These are phyloP conservation scores for Athetis lepigone DNA, from an alignment of 2,888 invertebrate species.

Conservation along the genomic window DNA sequence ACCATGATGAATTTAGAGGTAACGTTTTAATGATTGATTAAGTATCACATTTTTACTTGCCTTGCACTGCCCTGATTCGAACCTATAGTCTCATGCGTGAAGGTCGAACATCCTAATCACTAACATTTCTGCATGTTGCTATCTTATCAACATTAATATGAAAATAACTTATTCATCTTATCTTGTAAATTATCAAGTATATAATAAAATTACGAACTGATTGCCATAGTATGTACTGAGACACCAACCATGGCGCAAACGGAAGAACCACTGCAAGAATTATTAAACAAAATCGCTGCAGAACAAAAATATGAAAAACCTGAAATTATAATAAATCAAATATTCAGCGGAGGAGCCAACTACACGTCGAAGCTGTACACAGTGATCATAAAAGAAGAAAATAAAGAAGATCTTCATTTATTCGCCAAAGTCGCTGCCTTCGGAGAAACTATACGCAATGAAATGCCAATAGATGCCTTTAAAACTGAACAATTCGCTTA, in stretches of 20 bases:
- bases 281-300: conserved; percentile 39
- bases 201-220: not conserved
- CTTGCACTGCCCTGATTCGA: no score
- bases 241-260: conserved; percentile 31
- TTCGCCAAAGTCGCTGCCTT: conserved; percentile 60
- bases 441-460: conserved; percentile 29
- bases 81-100: no score
- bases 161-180: not conserved
- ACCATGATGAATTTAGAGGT: no score
- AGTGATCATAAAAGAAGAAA: conserved; percentile 20
- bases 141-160: conserved; percentile 37
- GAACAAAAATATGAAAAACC: conserved; percentile 31
- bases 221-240: conserved; percentile 6
- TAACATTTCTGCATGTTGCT: no score
- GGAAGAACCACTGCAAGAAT: conserved; percentile 15
- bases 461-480: conserved; percentile 13
- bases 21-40: no score
- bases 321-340: conserved; percentile 36
- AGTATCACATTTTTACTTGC: no score
- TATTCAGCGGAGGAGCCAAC: conserved; percentile 51
- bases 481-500: conserved; percentile 47
- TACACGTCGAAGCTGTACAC: conserved; percentile 48
- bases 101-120: no score
- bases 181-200: not conserved
- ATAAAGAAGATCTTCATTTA: conserved; percentile 37